Evolutionary conservation across 2,113 vertebrate species (phyloP).

Genomic region (Dromas ardeola): DNA sequence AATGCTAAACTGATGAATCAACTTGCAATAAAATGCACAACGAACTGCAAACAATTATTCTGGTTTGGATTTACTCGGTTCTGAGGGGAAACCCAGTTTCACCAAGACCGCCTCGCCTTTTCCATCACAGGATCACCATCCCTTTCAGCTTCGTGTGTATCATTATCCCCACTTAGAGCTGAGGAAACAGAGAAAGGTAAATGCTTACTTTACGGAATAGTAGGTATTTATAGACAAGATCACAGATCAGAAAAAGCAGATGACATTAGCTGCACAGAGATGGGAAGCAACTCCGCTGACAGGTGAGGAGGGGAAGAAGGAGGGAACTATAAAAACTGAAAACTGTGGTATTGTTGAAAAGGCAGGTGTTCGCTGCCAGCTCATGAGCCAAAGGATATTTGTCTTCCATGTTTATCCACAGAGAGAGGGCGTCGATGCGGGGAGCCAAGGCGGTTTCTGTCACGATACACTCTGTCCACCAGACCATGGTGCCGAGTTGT

Average conservation of each 20-base stretch:
- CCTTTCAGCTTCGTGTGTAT: neutral
- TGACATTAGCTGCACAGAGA: neutral
- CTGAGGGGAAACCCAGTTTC: neutral
- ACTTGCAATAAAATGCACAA: neutral
- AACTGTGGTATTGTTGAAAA: accelerated
- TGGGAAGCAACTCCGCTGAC: neutral
- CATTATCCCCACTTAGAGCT: neutral
- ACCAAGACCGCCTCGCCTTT: neutral
- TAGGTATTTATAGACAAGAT: neutral
- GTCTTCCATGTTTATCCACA: constrained; percentile 94
- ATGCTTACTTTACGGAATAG: neutral
- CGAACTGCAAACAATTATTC: neutral
- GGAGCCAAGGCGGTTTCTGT: constrained; percentile 91
- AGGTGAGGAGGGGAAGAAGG: neutral
- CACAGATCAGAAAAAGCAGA: neutral
- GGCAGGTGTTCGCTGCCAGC: neutral
- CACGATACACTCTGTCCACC: constrained; percentile 95
- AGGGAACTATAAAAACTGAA: neutral
- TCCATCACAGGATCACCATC: neutral
- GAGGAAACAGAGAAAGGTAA: neutral
- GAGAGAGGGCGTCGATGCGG: constrained; percentile 93
- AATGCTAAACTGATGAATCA: neutral
- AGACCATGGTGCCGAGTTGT: constrained; percentile 95
- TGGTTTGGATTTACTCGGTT: neutral
- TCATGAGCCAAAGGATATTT: constrained; percentile 89